Base-by-base conservation (phyloP, 2,888 invertebrate species). In the Melipona bicolor region DNA sequence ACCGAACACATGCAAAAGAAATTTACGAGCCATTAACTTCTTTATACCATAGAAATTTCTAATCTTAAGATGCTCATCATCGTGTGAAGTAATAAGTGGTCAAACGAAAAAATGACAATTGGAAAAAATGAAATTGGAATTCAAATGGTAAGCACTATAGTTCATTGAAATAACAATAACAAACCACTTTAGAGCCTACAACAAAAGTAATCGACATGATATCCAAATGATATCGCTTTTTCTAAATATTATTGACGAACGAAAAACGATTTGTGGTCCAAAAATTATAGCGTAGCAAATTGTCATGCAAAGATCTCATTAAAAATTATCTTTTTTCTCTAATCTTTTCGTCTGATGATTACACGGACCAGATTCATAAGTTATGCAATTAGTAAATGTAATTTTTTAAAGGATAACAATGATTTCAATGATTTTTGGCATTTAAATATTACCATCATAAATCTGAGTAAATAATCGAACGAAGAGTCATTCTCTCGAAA, bases 211-310 rank as follows among this genome's bases (percentile, higher is more conserved):
- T 68, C 27, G 24, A 9, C 52, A 13, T 24, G n/a, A 62, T 24
- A n/a, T n/a, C 21, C 21, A 6, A 0, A 27, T 27, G 27, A 27
- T 27, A 27, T 9, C 43, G 61, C 75, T 61, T 74, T 74, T 52
- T 54, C 15, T 27, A 68, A 74, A 79, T 61, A 75, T 56, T 27
- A 73, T 68, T 67, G 43, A 68, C 50, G n/a, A 36, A 43, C n/a
- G 74, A 61, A 69, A 62, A 69, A 69, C 9, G 6, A n/a, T 36
- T 27, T 9, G 6, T 43, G n/a, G 17, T 56, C 52, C 21, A 43
- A 11, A 52, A 52, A 27, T 49, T 49, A 52, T 17, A 61, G 21
- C n/a, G 59, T 9, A 69, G 50, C 17, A 27, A 54, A 56, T 36
- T 59, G 36, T 5, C 65, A n/a, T 15, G 24, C 32, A 4, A 21